Evolutionary conservation across 2,888 invertebrate genomes (phyloP).

Genomic region (Eupithecia insigniata): DNA sequence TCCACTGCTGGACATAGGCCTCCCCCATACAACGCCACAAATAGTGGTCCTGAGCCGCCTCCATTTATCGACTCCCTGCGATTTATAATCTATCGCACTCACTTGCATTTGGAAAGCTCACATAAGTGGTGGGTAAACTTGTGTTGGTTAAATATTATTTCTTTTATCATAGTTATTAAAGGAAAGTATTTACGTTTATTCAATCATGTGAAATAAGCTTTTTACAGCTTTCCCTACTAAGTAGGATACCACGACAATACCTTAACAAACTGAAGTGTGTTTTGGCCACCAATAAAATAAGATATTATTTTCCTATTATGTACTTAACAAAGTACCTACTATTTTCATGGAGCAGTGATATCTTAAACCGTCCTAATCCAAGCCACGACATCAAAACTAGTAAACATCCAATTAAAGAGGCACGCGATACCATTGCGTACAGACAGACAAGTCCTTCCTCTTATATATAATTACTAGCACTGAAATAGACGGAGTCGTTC

Average conservation of each 20-base stretch:
- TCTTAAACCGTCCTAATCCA: slow-evolving; percentile 18
- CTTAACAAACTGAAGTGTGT: background rate
- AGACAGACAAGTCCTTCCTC: slow-evolving; percentile 54
- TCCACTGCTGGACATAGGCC: too few relatives aligned
- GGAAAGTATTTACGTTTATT: background rate
- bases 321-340: background rate
- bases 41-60: too few relatives aligned
- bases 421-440: slow-evolving; percentile 38
- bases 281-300: background rate
- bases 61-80: too few relatives aligned
- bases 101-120: background rate
- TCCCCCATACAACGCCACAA: too few relatives aligned
- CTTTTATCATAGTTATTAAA: background rate
- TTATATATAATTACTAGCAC: slow-evolving; percentile 58
- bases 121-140: background rate
- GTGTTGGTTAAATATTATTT: background rate
- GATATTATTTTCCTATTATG: background rate
- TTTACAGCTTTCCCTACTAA: background rate
- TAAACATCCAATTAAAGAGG: slow-evolving; percentile 35
- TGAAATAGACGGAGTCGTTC: slow-evolving; percentile 68
- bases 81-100: background rate
- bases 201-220: background rate
- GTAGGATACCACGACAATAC: too few relatives aligned
- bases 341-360: background rate
- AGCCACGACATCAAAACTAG: slow-evolving; percentile 26